These are phyloP conservation scores for Euplagia quadripunctaria DNA, from an alignment of 2,888 invertebrate genomes.

Conservation along the genomic window DNA sequence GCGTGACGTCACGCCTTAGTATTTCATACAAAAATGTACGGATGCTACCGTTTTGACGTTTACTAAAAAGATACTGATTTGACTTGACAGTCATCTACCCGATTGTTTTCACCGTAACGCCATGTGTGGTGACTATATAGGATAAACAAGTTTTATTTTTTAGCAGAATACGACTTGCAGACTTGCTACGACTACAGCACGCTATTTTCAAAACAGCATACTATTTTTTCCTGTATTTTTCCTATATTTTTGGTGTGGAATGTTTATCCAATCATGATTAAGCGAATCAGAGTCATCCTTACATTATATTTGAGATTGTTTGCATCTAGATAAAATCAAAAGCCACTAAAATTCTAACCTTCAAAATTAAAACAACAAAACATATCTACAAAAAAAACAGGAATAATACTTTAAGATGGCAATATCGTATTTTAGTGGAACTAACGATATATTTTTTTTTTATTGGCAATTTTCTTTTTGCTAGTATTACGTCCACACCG, in stretches of 20 bases:
- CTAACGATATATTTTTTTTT: conserved; percentile 33
- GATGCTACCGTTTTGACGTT: too few relatives aligned
- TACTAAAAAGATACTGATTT: too few relatives aligned
- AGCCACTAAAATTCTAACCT: conserved; percentile 22
- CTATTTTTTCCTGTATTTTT: too few relatives aligned
- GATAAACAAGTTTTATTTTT: too few relatives aligned
- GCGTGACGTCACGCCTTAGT: too few relatives aligned
- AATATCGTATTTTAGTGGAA: conserved; percentile 38
- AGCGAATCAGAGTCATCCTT: background rate
- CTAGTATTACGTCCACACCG: background rate
- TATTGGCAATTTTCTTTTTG: conserved; percentile 42
- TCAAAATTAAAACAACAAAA: conserved; percentile 26
- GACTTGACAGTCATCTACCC: too few relatives aligned
- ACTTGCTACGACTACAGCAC: too few relatives aligned
- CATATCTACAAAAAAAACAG: conserved; percentile 39
- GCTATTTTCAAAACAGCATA: too few relatives aligned
- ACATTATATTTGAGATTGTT: background rate
- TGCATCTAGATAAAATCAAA: background rate
- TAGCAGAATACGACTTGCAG: too few relatives aligned
- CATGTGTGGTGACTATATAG: too few relatives aligned
- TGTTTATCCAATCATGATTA: background rate
- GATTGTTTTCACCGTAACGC: too few relatives aligned
- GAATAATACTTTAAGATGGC: conserved; percentile 52
- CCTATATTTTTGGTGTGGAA: background rate
- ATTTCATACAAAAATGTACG: too few relatives aligned